Evolutionary conservation across 2,113 vertebrate species (phyloP).

Genomic region (Megalops atlanticus): DNA sequence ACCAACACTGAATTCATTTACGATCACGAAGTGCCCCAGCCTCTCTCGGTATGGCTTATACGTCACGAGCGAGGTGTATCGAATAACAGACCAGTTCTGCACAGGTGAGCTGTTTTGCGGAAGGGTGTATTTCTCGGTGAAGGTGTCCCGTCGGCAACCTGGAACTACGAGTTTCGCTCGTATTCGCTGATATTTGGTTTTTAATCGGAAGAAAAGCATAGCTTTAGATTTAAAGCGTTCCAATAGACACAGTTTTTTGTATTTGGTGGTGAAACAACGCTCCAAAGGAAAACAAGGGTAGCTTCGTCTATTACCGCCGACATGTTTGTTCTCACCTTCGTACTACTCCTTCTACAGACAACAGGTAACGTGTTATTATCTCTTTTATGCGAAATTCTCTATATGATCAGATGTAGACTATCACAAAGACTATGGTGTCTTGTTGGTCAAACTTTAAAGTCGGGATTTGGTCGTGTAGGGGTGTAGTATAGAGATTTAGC

Average conservation of each 20-base stretch:
- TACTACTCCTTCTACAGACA: conserved; percentile 48
- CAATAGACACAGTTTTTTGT: not conserved
- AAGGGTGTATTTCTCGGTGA: not conserved
- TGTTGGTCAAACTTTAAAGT: not conserved
- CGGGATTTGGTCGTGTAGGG: too few species aligned
- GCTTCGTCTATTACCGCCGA: not conserved
- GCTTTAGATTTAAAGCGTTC: not conserved
- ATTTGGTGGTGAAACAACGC: not conserved
- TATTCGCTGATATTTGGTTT: not conserved
- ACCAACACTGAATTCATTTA: too few species aligned
- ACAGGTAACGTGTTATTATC: conserved; percentile 55
- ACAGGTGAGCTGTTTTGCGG: not conserved
- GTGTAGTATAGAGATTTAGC: too few species aligned
- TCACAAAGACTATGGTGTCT: not conserved
- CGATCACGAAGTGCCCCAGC: not conserved
- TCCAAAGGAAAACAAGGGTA: too few species aligned
- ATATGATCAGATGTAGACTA: not conserved
- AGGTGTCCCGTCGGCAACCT: not conserved
- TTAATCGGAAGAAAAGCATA: not conserved
- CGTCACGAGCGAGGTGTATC: not conserved
- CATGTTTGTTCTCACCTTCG: conserved; percentile 57
- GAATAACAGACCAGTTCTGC: not conserved
- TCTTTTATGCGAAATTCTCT: not conserved
- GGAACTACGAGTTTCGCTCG: not conserved
- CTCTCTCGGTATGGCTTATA: not conserved